A percentile compares a stretch with the other conserved stretches of the same genome.
Evolutionary conservation across 2,888 invertebrate species (phyloP).

Genomic region (Spilosoma lubricipeda): DNA sequence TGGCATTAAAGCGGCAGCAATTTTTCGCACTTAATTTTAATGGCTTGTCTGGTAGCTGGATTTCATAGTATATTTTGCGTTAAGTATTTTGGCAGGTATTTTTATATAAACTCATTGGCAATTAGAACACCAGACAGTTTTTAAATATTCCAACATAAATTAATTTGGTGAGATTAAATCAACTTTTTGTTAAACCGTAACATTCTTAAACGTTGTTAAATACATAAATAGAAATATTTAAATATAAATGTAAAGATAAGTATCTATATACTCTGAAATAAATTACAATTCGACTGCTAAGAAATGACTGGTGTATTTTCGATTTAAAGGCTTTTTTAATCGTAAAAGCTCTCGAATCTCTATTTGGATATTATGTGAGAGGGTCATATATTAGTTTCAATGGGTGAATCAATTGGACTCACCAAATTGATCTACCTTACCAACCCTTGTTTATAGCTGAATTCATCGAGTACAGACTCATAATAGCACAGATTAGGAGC

Average conservation of each 20-base stretch:
- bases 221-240: not conserved
- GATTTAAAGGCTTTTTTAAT: not conserved
- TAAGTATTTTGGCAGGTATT: constrained; percentile 10
- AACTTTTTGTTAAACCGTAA: not conserved
- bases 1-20: constrained; percentile 48
- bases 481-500: constrained; percentile 35
- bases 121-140: not conserved
- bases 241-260: not conserved
- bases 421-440: constrained; percentile 12
- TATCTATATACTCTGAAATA: not conserved
- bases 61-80: constrained; percentile 22
- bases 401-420: constrained; percentile 12
- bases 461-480: constrained; percentile 30
- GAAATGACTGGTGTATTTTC: not conserved
- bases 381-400: constrained; percentile 13
- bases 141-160: not conserved
- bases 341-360: constrained; percentile 3
- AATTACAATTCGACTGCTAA: not conserved
- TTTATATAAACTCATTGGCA: constrained; percentile 1
- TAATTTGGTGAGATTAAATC: not conserved
- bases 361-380: constrained; percentile 12
- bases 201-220: not conserved
- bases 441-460: constrained; percentile 25
- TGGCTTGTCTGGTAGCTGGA: constrained; percentile 24
- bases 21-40: constrained; percentile 54